phyloP scores from a whole-genome alignment of 35 echinoderm and acorn worm species.

The Apostichopus parvimensis region DNA sequence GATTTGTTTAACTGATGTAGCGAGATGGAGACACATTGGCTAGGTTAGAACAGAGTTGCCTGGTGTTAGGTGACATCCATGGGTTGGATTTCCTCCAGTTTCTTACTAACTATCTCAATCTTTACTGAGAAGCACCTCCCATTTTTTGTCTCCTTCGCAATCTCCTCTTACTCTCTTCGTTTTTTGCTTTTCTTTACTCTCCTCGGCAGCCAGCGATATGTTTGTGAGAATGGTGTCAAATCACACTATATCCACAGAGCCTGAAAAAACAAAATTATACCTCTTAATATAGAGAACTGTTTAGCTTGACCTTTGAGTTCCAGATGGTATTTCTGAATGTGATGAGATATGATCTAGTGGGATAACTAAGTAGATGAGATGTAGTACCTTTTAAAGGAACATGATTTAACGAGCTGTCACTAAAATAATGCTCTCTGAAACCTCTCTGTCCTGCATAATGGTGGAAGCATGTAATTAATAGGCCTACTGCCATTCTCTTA shows the following conservation, averaged over 20 bases:
- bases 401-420: too few species aligned
- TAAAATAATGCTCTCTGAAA: too few species aligned
- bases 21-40: not conserved
- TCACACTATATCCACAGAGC: not conserved
- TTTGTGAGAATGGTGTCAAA: not conserved
- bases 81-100: not conserved
- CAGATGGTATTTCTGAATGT: not conserved
- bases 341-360: too few species aligned
- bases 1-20: not conserved
- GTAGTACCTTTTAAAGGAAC: too few species aligned
- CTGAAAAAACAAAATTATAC: not conserved
- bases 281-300: not conserved
- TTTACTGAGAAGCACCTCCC: not conserved
- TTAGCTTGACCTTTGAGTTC: not conserved
- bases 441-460: too few species aligned
- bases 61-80: not conserved
- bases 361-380: too few species aligned
- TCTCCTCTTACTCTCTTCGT: not conserved
- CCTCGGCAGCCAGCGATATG: not conserved
- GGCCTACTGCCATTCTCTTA: too few species aligned
- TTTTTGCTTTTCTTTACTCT: not conserved
- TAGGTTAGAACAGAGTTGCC: not conserved
- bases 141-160: not conserved
- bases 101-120: not conserved
- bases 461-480: too few species aligned